Evolutionary conservation across 2,888 invertebrate genomes (phyloP).

Genomic region (Urechis unicinctus): DNA sequence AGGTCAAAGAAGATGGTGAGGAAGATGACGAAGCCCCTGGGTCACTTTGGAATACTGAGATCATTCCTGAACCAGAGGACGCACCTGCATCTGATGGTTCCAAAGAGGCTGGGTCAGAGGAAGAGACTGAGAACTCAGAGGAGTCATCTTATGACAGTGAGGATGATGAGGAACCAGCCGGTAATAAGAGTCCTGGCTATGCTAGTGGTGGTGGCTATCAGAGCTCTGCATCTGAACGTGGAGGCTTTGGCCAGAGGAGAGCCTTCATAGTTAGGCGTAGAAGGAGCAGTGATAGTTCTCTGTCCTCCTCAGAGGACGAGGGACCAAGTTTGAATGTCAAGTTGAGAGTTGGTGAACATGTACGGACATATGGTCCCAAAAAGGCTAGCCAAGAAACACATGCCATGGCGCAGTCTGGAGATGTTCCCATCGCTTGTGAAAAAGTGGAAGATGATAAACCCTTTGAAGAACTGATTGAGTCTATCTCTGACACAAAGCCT

Average conservation of each 20-base stretch:
- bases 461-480: not conserved
- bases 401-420: too few species aligned
- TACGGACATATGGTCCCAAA: not conserved
- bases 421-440: too few species aligned
- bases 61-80: not conserved
- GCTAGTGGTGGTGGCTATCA: not conserved
- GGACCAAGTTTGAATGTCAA: not conserved
- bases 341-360: not conserved
- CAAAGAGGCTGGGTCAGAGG: not conserved
- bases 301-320: constrained; percentile 1
- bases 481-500: too few species aligned
- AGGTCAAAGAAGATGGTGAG: not conserved
- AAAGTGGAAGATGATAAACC: not conserved
- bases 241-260: not conserved
- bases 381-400: too few species aligned
- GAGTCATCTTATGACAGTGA: not conserved
- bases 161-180: not conserved
- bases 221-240: not conserved
- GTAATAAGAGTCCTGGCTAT: not conserved
- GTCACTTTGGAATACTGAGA: not conserved
- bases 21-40: not conserved
- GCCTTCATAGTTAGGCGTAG: not conserved
- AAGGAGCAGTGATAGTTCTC: constrained; percentile 8
- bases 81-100: not conserved
- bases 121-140: not conserved